A percentile compares a stretch with the other conserved stretches of the same genome.
These are phyloP conservation scores for Gobio gobio DNA, from an alignment of 2,113 vertebrate species.

Conservation along the genomic window DNA sequence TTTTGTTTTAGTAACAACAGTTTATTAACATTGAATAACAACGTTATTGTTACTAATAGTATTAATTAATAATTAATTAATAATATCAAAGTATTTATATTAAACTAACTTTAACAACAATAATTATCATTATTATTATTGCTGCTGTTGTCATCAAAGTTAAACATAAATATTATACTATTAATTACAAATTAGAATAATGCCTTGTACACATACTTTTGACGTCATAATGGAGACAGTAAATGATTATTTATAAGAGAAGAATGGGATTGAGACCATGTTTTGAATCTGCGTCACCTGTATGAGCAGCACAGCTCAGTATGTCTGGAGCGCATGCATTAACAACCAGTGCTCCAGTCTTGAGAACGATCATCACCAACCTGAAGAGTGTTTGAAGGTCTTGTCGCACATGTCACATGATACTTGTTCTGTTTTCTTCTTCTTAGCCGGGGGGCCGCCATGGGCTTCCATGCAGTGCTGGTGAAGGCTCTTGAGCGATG, in stretches of 20 bases:
- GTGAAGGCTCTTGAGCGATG: slow-evolving; percentile 74
- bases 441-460: slow-evolving; percentile 61
- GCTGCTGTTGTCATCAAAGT: too few relatives aligned
- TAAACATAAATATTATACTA: too few relatives aligned
- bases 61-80: neutral
- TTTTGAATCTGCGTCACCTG: neutral
- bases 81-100: neutral
- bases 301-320: neutral
- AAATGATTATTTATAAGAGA: neutral
- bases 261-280: too few relatives aligned
- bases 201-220: neutral
- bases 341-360: neutral
- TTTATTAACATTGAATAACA: too few relatives aligned
- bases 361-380: slow-evolving; percentile 59
- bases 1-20: too few relatives aligned
- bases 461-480: slow-evolving; percentile 77
- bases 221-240: neutral
- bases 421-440: slow-evolving; percentile 75
- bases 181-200: too few relatives aligned
- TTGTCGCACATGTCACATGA: slow-evolving; percentile 82
- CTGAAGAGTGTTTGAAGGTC: slow-evolving; percentile 87
- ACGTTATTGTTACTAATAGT: neutral
- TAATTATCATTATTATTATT: neutral
- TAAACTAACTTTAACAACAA: neutral
- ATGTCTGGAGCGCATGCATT: too few relatives aligned